Evolutionary conservation across 2,797 vertebrate species (phyloP).

Genomic region (Acropternis orthonyx): DNA sequence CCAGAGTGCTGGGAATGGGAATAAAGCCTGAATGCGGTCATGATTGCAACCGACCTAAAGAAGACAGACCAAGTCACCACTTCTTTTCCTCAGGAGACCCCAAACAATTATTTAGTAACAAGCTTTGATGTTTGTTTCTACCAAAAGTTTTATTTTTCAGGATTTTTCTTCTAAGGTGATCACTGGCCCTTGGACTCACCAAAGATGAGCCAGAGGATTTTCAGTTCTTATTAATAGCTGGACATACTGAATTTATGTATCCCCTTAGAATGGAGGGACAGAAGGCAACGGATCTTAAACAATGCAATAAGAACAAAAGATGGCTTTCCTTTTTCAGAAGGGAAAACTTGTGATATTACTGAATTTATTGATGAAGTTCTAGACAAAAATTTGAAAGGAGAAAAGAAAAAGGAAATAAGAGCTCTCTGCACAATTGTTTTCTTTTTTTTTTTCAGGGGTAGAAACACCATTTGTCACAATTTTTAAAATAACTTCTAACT

Average conservation of each 20-base stretch:
- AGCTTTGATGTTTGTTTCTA: background rate
- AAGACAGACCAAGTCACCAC: background rate
- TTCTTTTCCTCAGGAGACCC: background rate
- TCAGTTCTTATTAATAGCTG: background rate
- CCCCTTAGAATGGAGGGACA: background rate
- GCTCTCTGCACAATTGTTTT: background rate
- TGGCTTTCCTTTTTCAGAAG: background rate
- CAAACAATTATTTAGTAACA: background rate
- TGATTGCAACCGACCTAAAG: background rate
- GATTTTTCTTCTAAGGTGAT: background rate
- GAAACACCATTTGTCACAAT: background rate
- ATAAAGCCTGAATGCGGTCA: background rate
- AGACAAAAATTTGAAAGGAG: background rate
- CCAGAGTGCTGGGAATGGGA: background rate
- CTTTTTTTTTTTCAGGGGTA: background rate
- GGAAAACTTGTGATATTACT: background rate
- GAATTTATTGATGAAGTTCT: background rate
- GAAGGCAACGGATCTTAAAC: background rate
- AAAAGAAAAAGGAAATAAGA: background rate
- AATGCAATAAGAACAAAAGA: background rate
- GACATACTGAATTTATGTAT: background rate
- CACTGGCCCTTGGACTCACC: background rate
- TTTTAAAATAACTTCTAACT: background rate
- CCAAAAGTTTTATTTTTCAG: background rate
- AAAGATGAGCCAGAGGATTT: background rate